A percentile compares a stretch with the other conserved stretches of the same genome.
Conservation (phyloP, 2,888 invertebrate genomes). For the Bimastos eiseni region DNA sequence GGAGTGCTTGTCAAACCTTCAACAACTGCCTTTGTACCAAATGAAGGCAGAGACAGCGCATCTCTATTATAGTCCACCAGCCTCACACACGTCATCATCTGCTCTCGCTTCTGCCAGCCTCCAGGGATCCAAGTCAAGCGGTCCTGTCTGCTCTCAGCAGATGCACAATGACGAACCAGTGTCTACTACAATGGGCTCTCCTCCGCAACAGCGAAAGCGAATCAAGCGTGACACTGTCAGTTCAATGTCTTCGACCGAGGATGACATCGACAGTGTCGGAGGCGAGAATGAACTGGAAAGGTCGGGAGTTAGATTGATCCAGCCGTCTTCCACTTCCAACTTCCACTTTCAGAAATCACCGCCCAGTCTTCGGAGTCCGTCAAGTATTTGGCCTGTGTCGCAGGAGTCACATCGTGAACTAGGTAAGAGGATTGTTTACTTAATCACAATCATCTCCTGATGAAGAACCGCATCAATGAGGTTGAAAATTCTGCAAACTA, state of each 20-base stretch:
- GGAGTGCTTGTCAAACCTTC: not conserved
- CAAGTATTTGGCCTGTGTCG: conserved; percentile 8
- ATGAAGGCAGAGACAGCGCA: conserved; percentile 13
- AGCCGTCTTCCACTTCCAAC: not conserved
- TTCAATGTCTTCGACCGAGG: conserved; percentile 32
- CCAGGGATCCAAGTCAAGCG: not conserved
- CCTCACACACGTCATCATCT: not conserved
- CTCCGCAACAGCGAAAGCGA: not conserved
- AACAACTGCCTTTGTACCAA: not conserved
- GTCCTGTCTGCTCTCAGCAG: not conserved
- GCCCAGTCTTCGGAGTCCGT: conserved; percentile 4
- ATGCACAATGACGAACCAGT: conserved; percentile 1
- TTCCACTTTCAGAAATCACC: conserved; percentile 17
- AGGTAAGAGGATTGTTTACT: not conserved
- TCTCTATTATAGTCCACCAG: not conserved
- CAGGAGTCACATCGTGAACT: conserved; percentile 1
- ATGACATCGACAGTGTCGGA: not conserved
- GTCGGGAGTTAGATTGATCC: not conserved
- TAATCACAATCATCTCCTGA: not conserved
- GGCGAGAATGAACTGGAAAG: conserved; percentile 23
- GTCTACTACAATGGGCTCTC: not conserved
- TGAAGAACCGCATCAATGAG: not conserved
- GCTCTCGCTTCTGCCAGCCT: not conserved
- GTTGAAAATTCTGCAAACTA: not conserved
- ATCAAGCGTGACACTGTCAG: conserved; percentile 30